These are phyloP conservation scores for Anser cygnoides DNA, from an alignment of 2,113 vertebrate species.

Conservation along the genomic window DNA sequence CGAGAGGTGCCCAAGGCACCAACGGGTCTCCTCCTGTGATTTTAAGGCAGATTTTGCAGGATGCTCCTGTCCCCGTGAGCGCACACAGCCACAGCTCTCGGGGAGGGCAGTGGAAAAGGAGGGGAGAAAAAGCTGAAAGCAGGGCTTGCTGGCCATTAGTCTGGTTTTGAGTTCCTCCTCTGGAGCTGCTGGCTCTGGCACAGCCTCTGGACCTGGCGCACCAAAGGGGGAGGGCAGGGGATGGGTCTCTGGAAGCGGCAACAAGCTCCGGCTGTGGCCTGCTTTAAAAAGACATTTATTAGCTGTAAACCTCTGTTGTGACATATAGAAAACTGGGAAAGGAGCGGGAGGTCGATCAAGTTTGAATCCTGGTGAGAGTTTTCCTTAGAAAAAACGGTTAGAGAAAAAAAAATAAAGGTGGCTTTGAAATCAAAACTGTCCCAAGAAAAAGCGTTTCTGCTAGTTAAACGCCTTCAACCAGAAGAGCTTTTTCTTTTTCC, in stretches of 20 bases:
- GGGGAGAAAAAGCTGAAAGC: slow-evolving; percentile 22
- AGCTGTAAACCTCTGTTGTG: slow-evolving; percentile 54
- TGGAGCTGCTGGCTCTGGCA: neutral
- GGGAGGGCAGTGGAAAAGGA: neutral
- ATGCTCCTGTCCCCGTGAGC: neutral
- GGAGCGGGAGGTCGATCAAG: neutral
- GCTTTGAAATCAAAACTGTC: slow-evolving; percentile 12
- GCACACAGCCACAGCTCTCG: neutral
- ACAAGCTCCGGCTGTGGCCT: neutral
- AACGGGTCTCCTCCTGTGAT: neutral
- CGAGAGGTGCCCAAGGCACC: neutral
- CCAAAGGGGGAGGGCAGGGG: neutral
- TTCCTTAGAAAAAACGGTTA: slow-evolving; percentile 38
- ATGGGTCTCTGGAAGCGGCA: neutral
- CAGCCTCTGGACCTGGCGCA: neutral
- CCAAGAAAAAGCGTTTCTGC: neutral
- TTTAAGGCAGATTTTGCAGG: slow-evolving; percentile 61
- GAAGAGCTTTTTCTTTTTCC: slow-evolving; percentile 21
- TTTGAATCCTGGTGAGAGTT: slow-evolving; percentile 23
- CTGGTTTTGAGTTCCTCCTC: slow-evolving; percentile 48
- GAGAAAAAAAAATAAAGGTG: neutral
- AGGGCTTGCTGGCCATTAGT: neutral
- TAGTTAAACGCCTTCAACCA: slow-evolving; percentile 60
- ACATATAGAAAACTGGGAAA: neutral
- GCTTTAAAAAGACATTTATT: slow-evolving; percentile 52